Evolutionary conservation across 1,140 invertebrate genomes (phyloP), one percentile per base, ranked within the genome.

Genomic region (Rhyacophila brunnea): DNA sequence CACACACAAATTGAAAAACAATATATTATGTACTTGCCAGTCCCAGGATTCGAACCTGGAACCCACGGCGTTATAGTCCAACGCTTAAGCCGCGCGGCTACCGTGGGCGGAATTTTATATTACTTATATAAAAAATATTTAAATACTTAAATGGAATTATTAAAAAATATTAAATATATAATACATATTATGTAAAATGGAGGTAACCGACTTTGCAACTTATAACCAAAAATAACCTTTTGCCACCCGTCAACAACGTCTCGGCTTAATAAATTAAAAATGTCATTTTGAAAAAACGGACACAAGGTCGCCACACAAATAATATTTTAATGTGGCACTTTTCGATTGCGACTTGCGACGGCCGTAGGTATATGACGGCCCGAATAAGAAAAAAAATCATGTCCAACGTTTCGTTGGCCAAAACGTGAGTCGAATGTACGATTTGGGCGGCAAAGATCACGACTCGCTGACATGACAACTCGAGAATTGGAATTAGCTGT

Each of bases 381-480:
- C 9, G 9, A 28, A 28, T 28, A 28, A 28, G 23, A 28, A 28
- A 28, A 60, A 60, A 28, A 51, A 60, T 40, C 34, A 48, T 53
- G 49, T 60, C 40, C 43, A 34, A 49, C 58, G 51, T 61, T 55
- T 28, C 23, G 38, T 36, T 34, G 34, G 17, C 35, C 35, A 45
- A n/a, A 42, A 60, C 59, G 59, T 50, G 59, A 54, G 59, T 51
- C 55, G 59, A 61, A 60, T 50, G 59, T 61, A 55, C 59, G 52
- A 53, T 19, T 45, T 20, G 15, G 15, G 49, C 56, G 34, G 48
- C 49, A 52, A 52, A 52, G 36, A 52, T 52, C 49, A 43, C 49
- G 49, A 20, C 28, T 52, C 23, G 48, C 49, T 28, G 42, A 52
- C 35, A 52, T 52, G 35, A 43, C 49, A 38, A 20, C 38, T 42